These are phyloP conservation scores for Hemicentrotus pulcherrimus DNA, from an alignment of 35 echinoderm and acorn worm species.

Conservation along the genomic window DNA sequence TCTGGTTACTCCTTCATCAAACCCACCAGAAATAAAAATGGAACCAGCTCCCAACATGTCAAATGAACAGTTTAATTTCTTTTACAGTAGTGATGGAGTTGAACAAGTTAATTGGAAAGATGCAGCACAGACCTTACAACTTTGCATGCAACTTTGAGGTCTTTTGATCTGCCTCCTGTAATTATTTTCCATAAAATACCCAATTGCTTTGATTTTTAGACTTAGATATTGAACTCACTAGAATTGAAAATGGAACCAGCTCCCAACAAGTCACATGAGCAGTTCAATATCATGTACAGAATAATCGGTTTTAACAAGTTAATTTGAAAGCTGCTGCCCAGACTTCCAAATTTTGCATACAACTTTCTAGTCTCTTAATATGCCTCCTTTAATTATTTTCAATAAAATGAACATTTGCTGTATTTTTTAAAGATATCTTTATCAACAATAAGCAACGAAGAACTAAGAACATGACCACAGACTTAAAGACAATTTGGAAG, in stretches of 20 bases:
- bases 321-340: neutral
- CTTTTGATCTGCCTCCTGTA: neutral
- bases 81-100: too few species aligned
- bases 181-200: neutral
- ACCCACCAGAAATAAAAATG: too few species aligned
- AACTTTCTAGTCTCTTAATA: neutral
- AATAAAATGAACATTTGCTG: neutral
- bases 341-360: neutral
- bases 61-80: too few species aligned
- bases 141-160: neutral
- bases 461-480: neutral
- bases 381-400: neutral
- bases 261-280: too few species aligned
- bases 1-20: too few species aligned
- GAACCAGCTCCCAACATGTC: too few species aligned
- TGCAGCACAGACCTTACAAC: neutral
- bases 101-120: neutral
- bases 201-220: neutral
- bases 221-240: too few species aligned
- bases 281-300: too few species aligned
- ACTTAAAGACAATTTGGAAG: neutral
- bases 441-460: neutral
- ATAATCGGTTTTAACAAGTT: too few species aligned
- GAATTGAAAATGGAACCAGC: too few species aligned
- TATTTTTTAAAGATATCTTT: neutral